Conservation (phyloP, 2,888 invertebrate genomes). For the Catonia carolina region DNA sequence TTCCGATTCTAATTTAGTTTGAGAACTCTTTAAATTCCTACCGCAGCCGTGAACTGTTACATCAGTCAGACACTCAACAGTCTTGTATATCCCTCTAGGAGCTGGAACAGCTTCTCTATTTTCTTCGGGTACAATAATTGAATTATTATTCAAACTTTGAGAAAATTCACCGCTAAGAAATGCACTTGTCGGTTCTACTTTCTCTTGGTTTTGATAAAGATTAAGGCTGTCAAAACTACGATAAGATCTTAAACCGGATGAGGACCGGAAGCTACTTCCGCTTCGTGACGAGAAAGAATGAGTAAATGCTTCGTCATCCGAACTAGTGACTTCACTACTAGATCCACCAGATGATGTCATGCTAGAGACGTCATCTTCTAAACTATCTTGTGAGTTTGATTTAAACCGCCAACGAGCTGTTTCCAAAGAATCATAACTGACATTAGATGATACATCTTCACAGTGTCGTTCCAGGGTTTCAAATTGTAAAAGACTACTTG, state of each 20-base stretch:
- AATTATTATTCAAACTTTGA: slow-evolving; percentile 34
- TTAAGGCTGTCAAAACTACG: slow-evolving; percentile 49
- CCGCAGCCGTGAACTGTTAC: slow-evolving; percentile 22
- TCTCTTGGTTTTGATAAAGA: slow-evolving; percentile 34
- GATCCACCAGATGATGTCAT: slow-evolving; percentile 28
- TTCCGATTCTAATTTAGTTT: slow-evolving; percentile 17
- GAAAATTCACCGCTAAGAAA: slow-evolving; percentile 33
- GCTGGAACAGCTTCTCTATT: slow-evolving; percentile 21
- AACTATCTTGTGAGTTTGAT: slow-evolving; percentile 47
- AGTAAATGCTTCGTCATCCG: slow-evolving; percentile 32
- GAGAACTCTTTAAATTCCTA: slow-evolving; percentile 1
- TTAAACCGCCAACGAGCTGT: slow-evolving; percentile 47
- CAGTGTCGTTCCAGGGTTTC: slow-evolving; percentile 71
- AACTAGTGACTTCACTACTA: slow-evolving; percentile 31
- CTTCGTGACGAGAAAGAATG: slow-evolving; percentile 32
- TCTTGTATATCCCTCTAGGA: slow-evolving; percentile 35
- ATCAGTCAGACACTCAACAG: slow-evolving; percentile 35
- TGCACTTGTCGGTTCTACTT: slow-evolving; percentile 12
- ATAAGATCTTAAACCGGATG: slow-evolving; percentile 42
- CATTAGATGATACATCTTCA: slow-evolving; percentile 41
- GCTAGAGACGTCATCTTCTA: slow-evolving; percentile 40
- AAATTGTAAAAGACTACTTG: slow-evolving; percentile 76
- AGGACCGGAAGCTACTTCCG: slow-evolving; percentile 32
- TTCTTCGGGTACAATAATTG: slow-evolving; percentile 26
- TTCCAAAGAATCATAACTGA: slow-evolving; percentile 39